Base-by-base conservation (phyloP, 2,888 invertebrate genomes). In the Rhagium mordax region DNA sequence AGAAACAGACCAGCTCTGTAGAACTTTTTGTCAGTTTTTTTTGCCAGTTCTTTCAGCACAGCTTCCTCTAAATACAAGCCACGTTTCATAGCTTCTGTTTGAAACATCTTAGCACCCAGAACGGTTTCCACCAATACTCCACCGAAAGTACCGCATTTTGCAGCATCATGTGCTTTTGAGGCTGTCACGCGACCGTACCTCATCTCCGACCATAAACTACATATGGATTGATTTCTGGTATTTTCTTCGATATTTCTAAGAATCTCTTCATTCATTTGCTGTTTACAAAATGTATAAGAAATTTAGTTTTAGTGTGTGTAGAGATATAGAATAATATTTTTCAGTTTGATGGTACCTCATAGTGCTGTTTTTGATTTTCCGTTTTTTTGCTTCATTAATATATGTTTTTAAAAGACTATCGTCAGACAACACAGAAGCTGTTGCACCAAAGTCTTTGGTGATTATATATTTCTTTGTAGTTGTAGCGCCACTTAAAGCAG, bases 301-400 rank as follows among this genome's bases (percentile, higher is more conserved):
- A 13, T 4, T 8, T 4, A 16, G 3, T 2, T 16, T 20, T 18
- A 51, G 51, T 8, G 16, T 51, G 13, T 51, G 41, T n/a, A 67
- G 18, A 24, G 67, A 67, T 15, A 67, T n/a, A 67, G 8, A 18
- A 67, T 55, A 18, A 71, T 64, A 55, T 68, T 70, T 41, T 64
- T 61, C 41, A 70, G 67, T 59, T 57, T 71, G 21, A 61, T 70
- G 49, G 59, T 64, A 72, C n/a, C 72, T 16, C 70, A 55, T 61
- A 59, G 55, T 53, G 60, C 41, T 53, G 61, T 65, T 53, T 72
- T 47, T 33, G 57, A 55, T 49, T 49, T 55, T n/a, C 6, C 0
- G n/a, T 33, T n/a, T n/a, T n/a, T n/a, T n/a, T n/a, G n/a, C n/a
- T n/a, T n/a, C n/a, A n/a, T n/a, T n/a, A n/a, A n/a, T 24, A 48